A percentile compares a stretch with the other conserved stretches of the same genome.
Evolutionary conservation across 1,140 invertebrate species (phyloP).

Genomic region (Palaemon carinicauda): DNA sequence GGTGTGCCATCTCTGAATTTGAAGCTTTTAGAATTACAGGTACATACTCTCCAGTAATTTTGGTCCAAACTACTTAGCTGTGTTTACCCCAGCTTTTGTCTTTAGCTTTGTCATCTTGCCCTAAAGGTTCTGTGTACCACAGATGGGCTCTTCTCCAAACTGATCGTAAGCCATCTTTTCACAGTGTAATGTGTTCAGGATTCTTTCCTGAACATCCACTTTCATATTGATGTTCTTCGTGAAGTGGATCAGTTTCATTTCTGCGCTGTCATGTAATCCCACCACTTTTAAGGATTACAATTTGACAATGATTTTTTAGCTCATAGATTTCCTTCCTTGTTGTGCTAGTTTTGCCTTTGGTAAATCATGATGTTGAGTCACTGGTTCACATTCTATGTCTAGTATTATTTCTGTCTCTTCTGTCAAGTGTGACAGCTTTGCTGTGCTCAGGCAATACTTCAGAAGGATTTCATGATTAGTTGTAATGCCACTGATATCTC

Average conservation of each 20-base stretch:
- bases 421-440: background rate
- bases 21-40: background rate
- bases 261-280: background rate
- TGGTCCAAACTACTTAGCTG: background rate
- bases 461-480: background rate
- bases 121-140: background rate
- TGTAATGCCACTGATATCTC: background rate
- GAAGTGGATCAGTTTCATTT: background rate
- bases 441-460: background rate
- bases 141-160: background rate
- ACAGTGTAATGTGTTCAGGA: background rate
- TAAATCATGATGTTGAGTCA: background rate
- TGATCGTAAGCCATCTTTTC: background rate
- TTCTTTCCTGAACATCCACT: background rate
- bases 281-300: background rate
- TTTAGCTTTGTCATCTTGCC: constrained; percentile 11
- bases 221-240: background rate
- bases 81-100: background rate
- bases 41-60: background rate
- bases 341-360: background rate
- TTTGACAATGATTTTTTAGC: background rate
- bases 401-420: background rate
- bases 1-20: background rate
- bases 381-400: background rate
- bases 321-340: background rate